phyloP scores from a whole-genome alignment of 2,888 invertebrate species.

The Luperina nickerlii region DNA sequence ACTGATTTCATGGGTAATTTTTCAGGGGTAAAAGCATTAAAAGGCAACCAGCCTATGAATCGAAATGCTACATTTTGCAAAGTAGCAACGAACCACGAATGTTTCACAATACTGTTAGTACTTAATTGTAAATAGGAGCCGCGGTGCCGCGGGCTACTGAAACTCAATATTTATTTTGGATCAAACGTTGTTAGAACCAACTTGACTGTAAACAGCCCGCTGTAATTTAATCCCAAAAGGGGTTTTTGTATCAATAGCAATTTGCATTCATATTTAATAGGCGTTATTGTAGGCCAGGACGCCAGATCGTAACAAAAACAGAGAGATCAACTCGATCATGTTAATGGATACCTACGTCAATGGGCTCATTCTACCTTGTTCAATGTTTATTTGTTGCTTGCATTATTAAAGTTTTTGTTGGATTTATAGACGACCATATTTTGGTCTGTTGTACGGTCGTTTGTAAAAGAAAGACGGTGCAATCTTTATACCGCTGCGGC shows the following conservation, averaged over 20 bases:
- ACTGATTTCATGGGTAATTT: background rate
- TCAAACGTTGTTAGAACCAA: conserved; percentile 62
- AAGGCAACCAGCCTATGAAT: background rate
- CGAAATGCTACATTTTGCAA: conserved; percentile 1
- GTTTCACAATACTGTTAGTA: conserved; percentile 32
- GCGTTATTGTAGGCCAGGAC: conserved; percentile 37
- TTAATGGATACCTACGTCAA: conserved; percentile 9
- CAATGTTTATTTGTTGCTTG: conserved; percentile 4
- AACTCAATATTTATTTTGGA: conserved; percentile 68
- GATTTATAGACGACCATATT: conserved; percentile 1
- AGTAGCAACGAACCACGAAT: conserved; percentile 12
- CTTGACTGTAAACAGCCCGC: conserved; percentile 61
- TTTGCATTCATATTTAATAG: conserved; percentile 60
- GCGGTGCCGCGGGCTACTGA: conserved; percentile 43
- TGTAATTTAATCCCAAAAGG: conserved; percentile 64
- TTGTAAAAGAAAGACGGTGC: conserved; percentile 27
- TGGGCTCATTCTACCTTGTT: conserved; percentile 18
- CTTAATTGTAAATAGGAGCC: conserved; percentile 43
- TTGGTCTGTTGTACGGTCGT: conserved; percentile 2
- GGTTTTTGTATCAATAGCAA: conserved; percentile 64
- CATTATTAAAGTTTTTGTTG: conserved; percentile 5
- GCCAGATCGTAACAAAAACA: conserved; percentile 25
- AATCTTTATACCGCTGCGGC: conserved; percentile 45
- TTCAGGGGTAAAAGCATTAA: background rate
- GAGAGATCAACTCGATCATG: conserved; percentile 24